phyloP scores from a whole-genome alignment of 2,888 invertebrate genomes.

The Acrocera orbiculus region DNA sequence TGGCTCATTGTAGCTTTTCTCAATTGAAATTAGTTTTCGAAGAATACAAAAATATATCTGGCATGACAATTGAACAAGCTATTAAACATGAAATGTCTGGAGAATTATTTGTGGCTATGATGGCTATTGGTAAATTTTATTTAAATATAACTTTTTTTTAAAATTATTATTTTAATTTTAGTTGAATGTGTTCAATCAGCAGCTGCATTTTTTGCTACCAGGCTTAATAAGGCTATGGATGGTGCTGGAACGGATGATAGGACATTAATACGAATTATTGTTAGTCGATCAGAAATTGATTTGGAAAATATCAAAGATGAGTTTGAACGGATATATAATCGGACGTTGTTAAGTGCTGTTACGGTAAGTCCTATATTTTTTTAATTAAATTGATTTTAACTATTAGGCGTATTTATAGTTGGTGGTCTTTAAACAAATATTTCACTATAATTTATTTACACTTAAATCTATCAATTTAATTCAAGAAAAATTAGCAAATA shows the following conservation, averaged over 20 bases:
- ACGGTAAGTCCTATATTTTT: conserved; percentile 36
- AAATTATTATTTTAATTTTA: conserved; percentile 23
- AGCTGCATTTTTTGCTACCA: conserved; percentile 45
- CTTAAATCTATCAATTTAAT: not conserved
- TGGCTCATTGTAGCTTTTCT: conserved; percentile 53
- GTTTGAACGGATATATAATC: conserved; percentile 48
- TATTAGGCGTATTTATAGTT: not conserved
- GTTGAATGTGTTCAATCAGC: conserved; percentile 49
- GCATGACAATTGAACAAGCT: conserved; percentile 51
- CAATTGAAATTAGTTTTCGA: conserved; percentile 50
- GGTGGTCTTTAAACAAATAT: too few species aligned
- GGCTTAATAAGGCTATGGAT: conserved; percentile 43
- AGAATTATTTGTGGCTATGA: conserved; percentile 44
- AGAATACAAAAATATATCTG: conserved; percentile 49
- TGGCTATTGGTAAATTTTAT: conserved; percentile 40
- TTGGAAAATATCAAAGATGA: conserved; percentile 46
- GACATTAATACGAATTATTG: conserved; percentile 47
- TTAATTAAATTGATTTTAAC: not conserved
- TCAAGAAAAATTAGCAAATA: not conserved
- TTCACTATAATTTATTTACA: too few species aligned
- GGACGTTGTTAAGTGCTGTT: conserved; percentile 43
- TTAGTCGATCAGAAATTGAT: conserved; percentile 48
- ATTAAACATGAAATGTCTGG: conserved; percentile 45
- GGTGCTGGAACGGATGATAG: conserved; percentile 53
- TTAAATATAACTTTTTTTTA: not conserved